Conservation (phyloP, 1,140 invertebrate genomes). For the Leptinotarsa defecta region DNA sequence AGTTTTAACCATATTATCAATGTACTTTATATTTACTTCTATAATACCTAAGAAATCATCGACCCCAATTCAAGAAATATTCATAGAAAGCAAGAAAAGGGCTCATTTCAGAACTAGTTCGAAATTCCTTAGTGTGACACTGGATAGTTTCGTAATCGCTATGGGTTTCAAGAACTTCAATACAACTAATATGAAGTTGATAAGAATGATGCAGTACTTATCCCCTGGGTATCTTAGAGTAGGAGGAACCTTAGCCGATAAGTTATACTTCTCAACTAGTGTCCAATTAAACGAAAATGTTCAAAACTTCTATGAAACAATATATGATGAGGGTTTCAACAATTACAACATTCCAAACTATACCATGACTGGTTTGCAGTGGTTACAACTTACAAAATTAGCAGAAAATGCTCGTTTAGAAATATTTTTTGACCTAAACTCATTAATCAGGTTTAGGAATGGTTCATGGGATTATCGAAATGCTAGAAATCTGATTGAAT, state of each 20-base stretch:
- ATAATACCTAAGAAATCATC: too few relatives aligned
- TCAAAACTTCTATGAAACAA: constrained; percentile 3
- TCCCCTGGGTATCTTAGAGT: constrained; percentile 66
- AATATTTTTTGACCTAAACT: constrained; percentile 71
- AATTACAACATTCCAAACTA: constrained; percentile 52
- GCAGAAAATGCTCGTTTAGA: constrained; percentile 49
- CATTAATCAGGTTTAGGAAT: constrained; percentile 64
- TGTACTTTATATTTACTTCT: too few relatives aligned
- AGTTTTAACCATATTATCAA: too few relatives aligned
- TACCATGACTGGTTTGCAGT: constrained; percentile 59
- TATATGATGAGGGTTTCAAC: background rate
- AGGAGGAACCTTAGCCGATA: constrained; percentile 70
- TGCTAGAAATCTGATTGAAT: constrained; percentile 66
- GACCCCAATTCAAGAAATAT: constrained; percentile 6
- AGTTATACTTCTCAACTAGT: constrained; percentile 62
- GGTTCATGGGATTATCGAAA: constrained; percentile 68
- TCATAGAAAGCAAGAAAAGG: constrained; percentile 9
- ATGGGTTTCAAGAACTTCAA: constrained; percentile 48
- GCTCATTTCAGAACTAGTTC: constrained; percentile 5
- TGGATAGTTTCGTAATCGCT: constrained; percentile 50
- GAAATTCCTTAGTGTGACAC: constrained; percentile 49
- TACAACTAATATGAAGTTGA: constrained; percentile 56
- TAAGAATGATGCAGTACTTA: constrained; percentile 61
- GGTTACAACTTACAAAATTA: constrained; percentile 67
- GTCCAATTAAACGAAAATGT: background rate